Evolutionary conservation across 1,140 invertebrate species (phyloP), one percentile per base, ranked within the genome.

Genomic region (Drosophila ogumai): DNA sequence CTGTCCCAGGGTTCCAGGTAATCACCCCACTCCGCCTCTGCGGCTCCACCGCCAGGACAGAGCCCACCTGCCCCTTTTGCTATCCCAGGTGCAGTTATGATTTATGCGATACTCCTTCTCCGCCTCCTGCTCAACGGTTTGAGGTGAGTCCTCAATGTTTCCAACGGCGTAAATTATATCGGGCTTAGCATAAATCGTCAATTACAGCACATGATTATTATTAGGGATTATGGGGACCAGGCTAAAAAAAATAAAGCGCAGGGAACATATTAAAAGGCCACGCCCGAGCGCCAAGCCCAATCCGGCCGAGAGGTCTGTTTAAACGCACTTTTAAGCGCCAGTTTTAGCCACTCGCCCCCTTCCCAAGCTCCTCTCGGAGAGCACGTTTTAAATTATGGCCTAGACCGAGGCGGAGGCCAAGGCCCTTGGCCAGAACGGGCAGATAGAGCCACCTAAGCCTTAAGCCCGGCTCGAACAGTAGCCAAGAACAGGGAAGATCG

Each of bases 171-270:
- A 87, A 87, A 87, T 87, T 87, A 87, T 87, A 84, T 87, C 79
- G 85, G 80, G 84, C 84, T 88, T 88, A 87, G 84, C 82, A 87
- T 87, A 87, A 87, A 87, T 87, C 82, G 82, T 80, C 82, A 87
- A 87, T 87, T 87, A 87, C 82, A 87, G 84, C 82, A 87, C 82
- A 87, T 87, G 84, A 88, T 87, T 87, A 87, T 87, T 87, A 87
- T 87, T 87, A 87, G 82, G 84, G 80, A 87, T 82, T 85, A 84
- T 81, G 68, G 67, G 76, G 76, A 74, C 54, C 76, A 55, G 57
- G n/a, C 41, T 34, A 41, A 25, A 32, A 58, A 67, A 47, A 44
- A 46, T 44, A n/a, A 54, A 40, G 15, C 9, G 3, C 25, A 43
- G 28, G 31, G 66, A 59, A 36, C 40, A 72, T 68, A 58, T 55